These are phyloP conservation scores for Acleris sparsana DNA, from an alignment of 2,888 invertebrate genomes.

Conservation along the genomic window DNA sequence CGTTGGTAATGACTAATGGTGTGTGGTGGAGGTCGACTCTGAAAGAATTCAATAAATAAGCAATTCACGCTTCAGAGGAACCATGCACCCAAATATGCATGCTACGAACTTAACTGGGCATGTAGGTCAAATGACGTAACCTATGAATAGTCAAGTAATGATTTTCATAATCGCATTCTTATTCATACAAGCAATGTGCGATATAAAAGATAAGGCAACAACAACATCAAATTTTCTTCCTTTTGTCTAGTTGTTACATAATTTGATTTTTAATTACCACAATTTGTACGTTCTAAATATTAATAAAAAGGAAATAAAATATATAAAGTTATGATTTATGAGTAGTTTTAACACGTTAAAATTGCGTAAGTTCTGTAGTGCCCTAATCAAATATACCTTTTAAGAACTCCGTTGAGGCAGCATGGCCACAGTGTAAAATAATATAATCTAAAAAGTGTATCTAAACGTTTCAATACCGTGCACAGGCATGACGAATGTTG, in stretches of 20 bases:
- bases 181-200: conserved; percentile 51
- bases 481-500: no score
- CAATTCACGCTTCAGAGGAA: conserved; percentile 64
- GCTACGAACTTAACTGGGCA: conserved; percentile 45
- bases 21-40: conserved; percentile 9
- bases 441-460: no score
- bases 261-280: conserved; percentile 13
- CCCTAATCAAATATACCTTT: no score
- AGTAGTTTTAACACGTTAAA: neutral
- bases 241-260: conserved; percentile 24
- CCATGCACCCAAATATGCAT: conserved; percentile 45
- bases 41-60: conserved; percentile 39
- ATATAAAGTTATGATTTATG: conserved; percentile 6
- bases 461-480: no score
- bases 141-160: conserved; percentile 62
- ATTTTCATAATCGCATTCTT: conserved; percentile 70
- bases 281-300: conserved; percentile 45
- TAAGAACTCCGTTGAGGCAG: no score
- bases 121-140: conserved; percentile 70
- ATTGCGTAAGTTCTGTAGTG: no score
- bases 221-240: conserved; percentile 45
- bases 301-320: conserved; percentile 37
- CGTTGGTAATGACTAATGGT: no score
- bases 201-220: conserved; percentile 51
- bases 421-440: no score